Conservation (phyloP, 2,888 invertebrate species). For the Zonitis immaculata region DNA sequence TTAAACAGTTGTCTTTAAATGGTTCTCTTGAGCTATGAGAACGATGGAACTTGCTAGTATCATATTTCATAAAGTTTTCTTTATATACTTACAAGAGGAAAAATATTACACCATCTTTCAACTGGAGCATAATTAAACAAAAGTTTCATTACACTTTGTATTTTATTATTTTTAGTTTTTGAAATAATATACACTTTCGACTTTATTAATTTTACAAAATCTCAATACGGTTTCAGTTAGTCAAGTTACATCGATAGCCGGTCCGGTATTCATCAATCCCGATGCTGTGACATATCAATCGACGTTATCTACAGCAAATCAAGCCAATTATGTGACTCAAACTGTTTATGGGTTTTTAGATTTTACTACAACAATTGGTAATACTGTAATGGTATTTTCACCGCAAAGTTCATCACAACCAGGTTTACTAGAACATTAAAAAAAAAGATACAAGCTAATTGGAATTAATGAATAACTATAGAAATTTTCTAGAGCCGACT, state of each 20-base stretch:
- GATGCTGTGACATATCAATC: conserved; percentile 26
- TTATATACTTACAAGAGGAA: conserved; percentile 19
- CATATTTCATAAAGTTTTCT: conserved; percentile 36
- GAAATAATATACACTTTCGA: background rate
- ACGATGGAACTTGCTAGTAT: conserved; percentile 28
- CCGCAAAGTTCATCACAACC: conserved; percentile 75
- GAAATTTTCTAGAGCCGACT: conserved; percentile 8
- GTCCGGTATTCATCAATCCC: conserved; percentile 43
- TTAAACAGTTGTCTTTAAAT: conserved; percentile 34
- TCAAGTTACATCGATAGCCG: conserved; percentile 30
- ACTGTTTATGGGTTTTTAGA: conserved; percentile 92
- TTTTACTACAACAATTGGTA: conserved; percentile 90
- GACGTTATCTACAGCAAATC: conserved; percentile 21
- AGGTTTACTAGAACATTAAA: too few relatives aligned
- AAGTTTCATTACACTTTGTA: too few relatives aligned
- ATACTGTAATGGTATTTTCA: conserved; percentile 92
- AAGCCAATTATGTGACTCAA: conserved; percentile 65
- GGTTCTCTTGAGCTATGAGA: conserved; percentile 30
- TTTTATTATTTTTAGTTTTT: too few relatives aligned
- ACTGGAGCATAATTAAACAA: conserved; percentile 7
- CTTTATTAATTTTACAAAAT: background rate
- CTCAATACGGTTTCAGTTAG: conserved; percentile 29
- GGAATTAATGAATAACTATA: conserved; percentile 7
- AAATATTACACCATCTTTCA: conserved; percentile 13
- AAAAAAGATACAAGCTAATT: too few relatives aligned